Evolutionary conservation across 2,888 invertebrate genomes (phyloP).

Genomic region (Adelognathus sp.): DNA sequence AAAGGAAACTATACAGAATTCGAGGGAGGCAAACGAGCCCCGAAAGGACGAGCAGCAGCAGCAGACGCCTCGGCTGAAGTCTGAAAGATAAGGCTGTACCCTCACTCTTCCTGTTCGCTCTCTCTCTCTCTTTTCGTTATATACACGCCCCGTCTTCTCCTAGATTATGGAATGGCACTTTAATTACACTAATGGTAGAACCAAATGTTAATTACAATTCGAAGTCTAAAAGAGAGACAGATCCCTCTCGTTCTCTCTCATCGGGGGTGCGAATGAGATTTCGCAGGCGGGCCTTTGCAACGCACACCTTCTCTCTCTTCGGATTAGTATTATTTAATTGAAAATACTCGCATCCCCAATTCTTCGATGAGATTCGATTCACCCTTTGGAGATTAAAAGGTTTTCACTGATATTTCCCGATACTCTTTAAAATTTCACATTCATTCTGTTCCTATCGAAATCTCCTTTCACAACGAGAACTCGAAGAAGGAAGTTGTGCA

Average conservation of each 20-base stretch:
- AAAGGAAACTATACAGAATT: constrained; percentile 71
- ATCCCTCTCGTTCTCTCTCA: constrained; percentile 56
- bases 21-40: constrained; percentile 46
- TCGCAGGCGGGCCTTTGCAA: constrained; percentile 69
- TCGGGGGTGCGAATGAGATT: constrained; percentile 66
- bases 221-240: constrained; percentile 85
- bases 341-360: constrained; percentile 72
- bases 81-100: constrained; percentile 80
- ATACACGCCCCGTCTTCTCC: constrained; percentile 74
- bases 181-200: constrained; percentile 90
- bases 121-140: constrained; percentile 6
- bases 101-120: constrained; percentile 50
- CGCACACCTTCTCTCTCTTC: constrained; percentile 64
- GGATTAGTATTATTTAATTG: constrained; percentile 81
- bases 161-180: constrained; percentile 87
- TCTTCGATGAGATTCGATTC: constrained; percentile 56
- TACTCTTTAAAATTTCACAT: constrained; percentile 17
- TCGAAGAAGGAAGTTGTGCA: constrained; percentile 10
- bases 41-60: constrained; percentile 57
- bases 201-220: constrained; percentile 89
- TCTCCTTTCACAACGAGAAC: background rate
- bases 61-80: constrained; percentile 74
- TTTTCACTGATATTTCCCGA: constrained; percentile 40
- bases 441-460: background rate
- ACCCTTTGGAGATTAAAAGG: constrained; percentile 56